Base-by-base conservation (phyloP, 2,888 invertebrate species). In the Eurytoma adleriae region DNA sequence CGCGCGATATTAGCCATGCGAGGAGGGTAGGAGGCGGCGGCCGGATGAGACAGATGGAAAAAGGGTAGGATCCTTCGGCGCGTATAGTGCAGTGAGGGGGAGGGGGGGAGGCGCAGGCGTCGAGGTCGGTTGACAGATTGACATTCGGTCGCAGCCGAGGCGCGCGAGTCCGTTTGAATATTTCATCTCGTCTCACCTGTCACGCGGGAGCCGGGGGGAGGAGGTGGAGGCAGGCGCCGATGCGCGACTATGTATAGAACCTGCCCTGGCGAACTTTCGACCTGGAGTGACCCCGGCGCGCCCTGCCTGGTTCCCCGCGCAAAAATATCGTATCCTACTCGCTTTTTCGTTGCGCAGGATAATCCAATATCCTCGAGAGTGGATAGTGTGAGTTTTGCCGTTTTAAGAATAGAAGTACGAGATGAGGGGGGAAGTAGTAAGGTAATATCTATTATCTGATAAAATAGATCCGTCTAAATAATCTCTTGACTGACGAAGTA, bases 121-220 rank as follows among this genome's bases (percentile, higher is more conserved):
- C 54, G 78, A 69, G 76, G 83, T 83, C 83, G 86, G 87, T 87
- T 90, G 90, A 90, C 90, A 89, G 90, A 90, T 90, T 90, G 90
- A 90, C 90, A 89, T 89, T 87, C 88, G 86, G 90, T 90, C 90
- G 90, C 89, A n/a, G n/a, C n/a, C n/a, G n/a, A n/a, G n/a, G 87
- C 87, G 86, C 86, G 86, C 85, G 86, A 88, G 87, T 87, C 86
- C 85, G 86, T 84, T 84, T 90, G 89, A 90, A 90, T 90, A 90
- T 90, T 90, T 90, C 84, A 90, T 85, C 85, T 87, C 87, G 89
- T 89, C 89, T 89, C 87, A 88, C 89, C 90, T 90, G 90, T 90
- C 90, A 90, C 88, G 40, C 40, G 40, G 40, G 40, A 40, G 85
- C 84, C 67, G 20, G 78, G 20, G 59, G 20, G 80, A 16, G 64